Conservation (phyloP, 2,797 vertebrate species). For the Cynopterus sphinx region DNA sequence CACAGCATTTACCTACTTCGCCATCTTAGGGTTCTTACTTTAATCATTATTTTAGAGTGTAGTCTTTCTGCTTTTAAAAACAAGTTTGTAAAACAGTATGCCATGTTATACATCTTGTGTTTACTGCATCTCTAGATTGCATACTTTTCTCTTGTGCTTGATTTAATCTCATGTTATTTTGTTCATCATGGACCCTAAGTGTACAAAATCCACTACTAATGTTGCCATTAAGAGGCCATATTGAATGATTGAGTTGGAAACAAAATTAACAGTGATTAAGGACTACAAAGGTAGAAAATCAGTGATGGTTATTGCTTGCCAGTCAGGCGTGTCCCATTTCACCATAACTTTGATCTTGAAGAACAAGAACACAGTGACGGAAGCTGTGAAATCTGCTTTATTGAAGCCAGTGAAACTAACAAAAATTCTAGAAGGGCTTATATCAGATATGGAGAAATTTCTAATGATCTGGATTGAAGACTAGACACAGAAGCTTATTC, state of each 20-base stretch:
- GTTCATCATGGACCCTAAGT: not conserved
- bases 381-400: not conserved
- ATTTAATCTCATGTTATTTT: not conserved
- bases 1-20: too few relatives aligned
- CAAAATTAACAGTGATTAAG: not conserved
- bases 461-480: not conserved
- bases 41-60: not conserved
- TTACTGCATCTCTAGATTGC: not conserved
- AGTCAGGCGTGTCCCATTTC: not conserved
- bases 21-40: too few relatives aligned
- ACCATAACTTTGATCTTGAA: not conserved
- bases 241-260: not conserved
- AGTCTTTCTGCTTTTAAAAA: not conserved
- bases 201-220: not conserved
- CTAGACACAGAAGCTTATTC: too few relatives aligned
- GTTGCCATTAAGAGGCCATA: not conserved
- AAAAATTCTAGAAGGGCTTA: not conserved
- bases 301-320: not conserved
- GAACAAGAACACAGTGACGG: not conserved
- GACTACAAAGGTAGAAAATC: not conserved
- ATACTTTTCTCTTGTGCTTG: not conserved
- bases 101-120: not conserved
- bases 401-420: not conserved
- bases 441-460: not conserved
- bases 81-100: not conserved